Percentiles rank a stretch among this genome's conserved stretches.
These are phyloP conservation scores for Malaclemys terrapin DNA, from an alignment of 2,113 vertebrate species.

Conservation along the genomic window DNA sequence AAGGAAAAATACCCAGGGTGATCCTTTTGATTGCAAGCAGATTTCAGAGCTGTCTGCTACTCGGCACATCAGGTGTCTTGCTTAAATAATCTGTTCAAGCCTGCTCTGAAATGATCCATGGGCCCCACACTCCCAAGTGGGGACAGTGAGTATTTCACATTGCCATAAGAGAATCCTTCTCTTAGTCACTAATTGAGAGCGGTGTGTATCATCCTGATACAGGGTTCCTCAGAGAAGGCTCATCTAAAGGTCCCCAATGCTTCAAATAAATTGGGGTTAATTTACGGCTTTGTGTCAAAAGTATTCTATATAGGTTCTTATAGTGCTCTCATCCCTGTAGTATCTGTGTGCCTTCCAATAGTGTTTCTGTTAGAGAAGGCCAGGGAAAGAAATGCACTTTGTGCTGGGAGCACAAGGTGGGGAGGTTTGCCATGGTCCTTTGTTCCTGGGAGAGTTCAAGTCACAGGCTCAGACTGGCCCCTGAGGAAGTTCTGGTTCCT, in stretches of 20 bases:
- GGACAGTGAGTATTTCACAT: conserved; percentile 68
- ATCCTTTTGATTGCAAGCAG: not conserved
- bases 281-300: not conserved
- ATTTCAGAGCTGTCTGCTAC: not conserved
- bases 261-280: conserved; percentile 66
- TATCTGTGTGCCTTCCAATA: not conserved
- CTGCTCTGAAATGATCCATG: not conserved
- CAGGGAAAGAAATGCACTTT: not conserved
- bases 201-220: not conserved
- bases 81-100: not conserved
- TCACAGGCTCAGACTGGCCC: not conserved
- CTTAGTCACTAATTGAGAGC: conserved; percentile 71
- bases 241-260: not conserved
- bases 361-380: not conserved
- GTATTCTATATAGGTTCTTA: not conserved
- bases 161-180: conserved; percentile 69
- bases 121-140: conserved; percentile 14
- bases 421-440: not conserved
- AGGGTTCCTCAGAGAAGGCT: not conserved
- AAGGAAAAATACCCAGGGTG: not conserved
- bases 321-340: not conserved
- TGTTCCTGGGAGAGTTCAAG: not conserved
- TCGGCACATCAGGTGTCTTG: not conserved
- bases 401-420: not conserved
- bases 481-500: not conserved